Percentiles rank a stretch among this genome's conserved stretches.
phyloP scores from a whole-genome alignment of 1,140 invertebrate species.

The Plutomurus gul region DNA sequence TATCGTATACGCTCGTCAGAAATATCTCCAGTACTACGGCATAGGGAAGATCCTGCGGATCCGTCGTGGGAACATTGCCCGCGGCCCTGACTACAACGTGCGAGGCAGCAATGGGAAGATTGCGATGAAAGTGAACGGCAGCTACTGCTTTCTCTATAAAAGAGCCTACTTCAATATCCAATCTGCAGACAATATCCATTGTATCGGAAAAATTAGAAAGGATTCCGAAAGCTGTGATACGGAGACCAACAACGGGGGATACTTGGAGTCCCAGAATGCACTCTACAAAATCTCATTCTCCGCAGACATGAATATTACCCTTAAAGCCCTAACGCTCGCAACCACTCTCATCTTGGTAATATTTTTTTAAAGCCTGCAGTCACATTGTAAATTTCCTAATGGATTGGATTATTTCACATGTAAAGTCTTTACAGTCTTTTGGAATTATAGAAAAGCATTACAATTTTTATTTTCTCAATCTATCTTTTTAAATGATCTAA shows the following conservation, averaged over 20 bases:
- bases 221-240: conserved; percentile 34
- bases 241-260: neutral
- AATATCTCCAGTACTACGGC: conserved; percentile 35
- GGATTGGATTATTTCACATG: too few relatives aligned
- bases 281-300: conserved; percentile 38
- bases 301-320: conserved; percentile 19
- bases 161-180: conserved; percentile 24
- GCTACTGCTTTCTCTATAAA: conserved; percentile 33
- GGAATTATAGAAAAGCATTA: too few relatives aligned
- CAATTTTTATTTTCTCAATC: too few relatives aligned
- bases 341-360: conserved; percentile 34
- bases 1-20: conserved; percentile 35
- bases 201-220: conserved; percentile 34
- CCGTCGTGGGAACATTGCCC: neutral
- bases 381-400: too few relatives aligned
- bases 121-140: conserved; percentile 36
- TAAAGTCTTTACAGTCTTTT: too few relatives aligned
- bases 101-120: conserved; percentile 34
- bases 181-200: conserved; percentile 2
- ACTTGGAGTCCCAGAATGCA: conserved; percentile 11
- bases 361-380: too few relatives aligned
- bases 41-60: conserved; percentile 39
- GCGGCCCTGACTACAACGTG: conserved; percentile 36
- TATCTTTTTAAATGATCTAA: too few relatives aligned
- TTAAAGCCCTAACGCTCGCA: conserved; percentile 31